Evolutionary conservation across 2,797 vertebrate species (phyloP).

Genomic region (Leptatherina wallacei): DNA sequence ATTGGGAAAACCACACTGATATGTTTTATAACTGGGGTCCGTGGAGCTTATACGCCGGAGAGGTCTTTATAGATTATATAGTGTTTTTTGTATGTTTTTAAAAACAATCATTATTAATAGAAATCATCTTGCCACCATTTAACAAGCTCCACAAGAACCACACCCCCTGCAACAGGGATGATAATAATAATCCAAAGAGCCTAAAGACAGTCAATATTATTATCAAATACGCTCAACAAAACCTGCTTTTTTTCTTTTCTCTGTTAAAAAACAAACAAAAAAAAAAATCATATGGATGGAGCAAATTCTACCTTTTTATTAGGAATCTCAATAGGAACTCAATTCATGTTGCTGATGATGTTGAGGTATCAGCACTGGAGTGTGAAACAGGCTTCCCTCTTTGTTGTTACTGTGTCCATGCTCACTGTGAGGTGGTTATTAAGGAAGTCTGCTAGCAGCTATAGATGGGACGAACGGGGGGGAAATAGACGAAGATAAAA

Average conservation of each 20-base stretch:
- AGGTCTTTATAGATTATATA: conserved; percentile 3
- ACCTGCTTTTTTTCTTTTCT: conserved; percentile 1
- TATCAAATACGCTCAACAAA: conserved; percentile 13
- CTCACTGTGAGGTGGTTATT: conserved; percentile 47
- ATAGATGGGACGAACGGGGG: conserved; percentile 37
- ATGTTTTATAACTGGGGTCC: not conserved
- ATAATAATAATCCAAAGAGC: conserved; percentile 54
- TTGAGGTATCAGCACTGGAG: conserved; percentile 28
- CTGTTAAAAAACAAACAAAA: too few relatives aligned
- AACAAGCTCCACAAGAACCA: conserved; percentile 27
- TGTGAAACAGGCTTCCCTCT: conserved; percentile 18
- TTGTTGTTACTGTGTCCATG: conserved; percentile 15
- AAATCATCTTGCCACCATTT: conserved; percentile 7
- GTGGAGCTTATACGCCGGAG: not conserved
- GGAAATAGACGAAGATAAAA: conserved; percentile 45
- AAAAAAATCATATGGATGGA: conserved; percentile 11
- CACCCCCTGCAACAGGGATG: conserved; percentile 27
- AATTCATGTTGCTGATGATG: conserved; percentile 22
- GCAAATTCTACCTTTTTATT: conserved; percentile 21
- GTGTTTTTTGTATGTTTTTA: not conserved
- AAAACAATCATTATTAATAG: conserved; percentile 14
- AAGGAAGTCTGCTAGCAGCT: conserved; percentile 46
- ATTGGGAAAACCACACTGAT: not conserved
- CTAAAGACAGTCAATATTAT: conserved; percentile 48
- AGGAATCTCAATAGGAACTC: conserved; percentile 2